Evolutionary conservation across 2,888 invertebrate species (phyloP).

Genomic region (Synergus itoensis): DNA sequence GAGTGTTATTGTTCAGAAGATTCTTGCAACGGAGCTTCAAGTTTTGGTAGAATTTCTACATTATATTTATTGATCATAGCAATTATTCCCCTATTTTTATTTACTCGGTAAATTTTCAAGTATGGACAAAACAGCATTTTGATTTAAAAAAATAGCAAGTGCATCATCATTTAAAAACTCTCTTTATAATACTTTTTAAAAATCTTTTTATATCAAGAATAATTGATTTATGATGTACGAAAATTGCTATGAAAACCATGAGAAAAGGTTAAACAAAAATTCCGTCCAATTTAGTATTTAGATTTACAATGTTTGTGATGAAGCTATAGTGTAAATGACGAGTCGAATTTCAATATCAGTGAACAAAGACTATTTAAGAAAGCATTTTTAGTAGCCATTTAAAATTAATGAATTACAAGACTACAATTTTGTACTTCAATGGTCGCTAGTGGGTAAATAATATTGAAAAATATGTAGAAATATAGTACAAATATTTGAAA

Average conservation of each 20-base stretch:
- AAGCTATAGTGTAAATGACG: neutral
- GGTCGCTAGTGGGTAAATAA: too few relatives aligned
- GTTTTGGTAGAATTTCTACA: slow-evolving; percentile 42
- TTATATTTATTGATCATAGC: neutral
- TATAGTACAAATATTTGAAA: too few relatives aligned
- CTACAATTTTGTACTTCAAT: neutral
- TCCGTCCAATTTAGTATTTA: neutral
- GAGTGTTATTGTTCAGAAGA: slow-evolving; percentile 97
- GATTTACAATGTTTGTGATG: slow-evolving; percentile 11
- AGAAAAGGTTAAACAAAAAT: neutral
- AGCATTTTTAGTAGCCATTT: neutral
- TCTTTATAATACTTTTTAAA: neutral
- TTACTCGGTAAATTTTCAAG: neutral
- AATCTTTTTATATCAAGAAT: neutral
- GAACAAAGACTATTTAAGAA: neutral
- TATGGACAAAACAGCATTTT: neutral
- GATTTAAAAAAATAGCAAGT: neutral
- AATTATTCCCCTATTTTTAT: slow-evolving; percentile 22
- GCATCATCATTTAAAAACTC: neutral
- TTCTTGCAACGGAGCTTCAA: slow-evolving; percentile 86
- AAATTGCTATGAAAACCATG: neutral
- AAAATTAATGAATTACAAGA: neutral
- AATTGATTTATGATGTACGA: neutral
- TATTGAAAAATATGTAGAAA: too few relatives aligned
- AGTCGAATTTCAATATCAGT: neutral